Percentiles rank a stretch among this genome's conserved stretches.
These are phyloP conservation scores for Oxytorus armatus DNA, from an alignment of 2,888 invertebrate species.

Conservation along the genomic window DNA sequence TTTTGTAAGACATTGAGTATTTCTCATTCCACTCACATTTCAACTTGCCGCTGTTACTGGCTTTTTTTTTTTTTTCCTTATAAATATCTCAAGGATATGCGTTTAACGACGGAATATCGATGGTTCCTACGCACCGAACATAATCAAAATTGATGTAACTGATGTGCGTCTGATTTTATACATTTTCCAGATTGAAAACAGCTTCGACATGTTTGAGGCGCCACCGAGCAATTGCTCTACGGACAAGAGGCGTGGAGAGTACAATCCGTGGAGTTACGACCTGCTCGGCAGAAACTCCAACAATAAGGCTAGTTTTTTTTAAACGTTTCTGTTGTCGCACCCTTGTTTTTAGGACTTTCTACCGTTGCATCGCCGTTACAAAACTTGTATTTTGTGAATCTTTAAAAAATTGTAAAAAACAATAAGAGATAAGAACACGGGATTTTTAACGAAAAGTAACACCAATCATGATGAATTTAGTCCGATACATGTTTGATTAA, in stretches of 20 bases:
- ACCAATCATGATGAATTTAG: too few relatives aligned
- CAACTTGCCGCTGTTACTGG: too few relatives aligned
- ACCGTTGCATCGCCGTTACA: too few relatives aligned
- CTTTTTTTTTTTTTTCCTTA: background rate
- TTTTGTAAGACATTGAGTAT: background rate
- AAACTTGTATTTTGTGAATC: too few relatives aligned
- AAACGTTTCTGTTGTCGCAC: too few relatives aligned
- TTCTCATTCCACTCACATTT: background rate
- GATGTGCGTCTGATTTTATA: background rate
- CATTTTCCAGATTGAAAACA: slow-evolving; percentile 75
- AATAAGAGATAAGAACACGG: too few relatives aligned
- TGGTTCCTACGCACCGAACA: too few relatives aligned
- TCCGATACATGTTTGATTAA: too few relatives aligned
- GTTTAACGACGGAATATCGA: background rate
- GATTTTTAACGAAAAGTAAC: too few relatives aligned
- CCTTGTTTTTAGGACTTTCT: too few relatives aligned
- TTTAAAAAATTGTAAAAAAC: too few relatives aligned
- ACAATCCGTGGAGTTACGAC: slow-evolving; percentile 81
- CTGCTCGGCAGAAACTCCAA: slow-evolving; percentile 75
- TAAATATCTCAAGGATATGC: background rate
- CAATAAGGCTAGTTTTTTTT: slow-evolving; percentile 71
- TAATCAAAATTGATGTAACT: too few relatives aligned
- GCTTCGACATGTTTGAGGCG: slow-evolving; percentile 80
- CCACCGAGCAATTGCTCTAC: slow-evolving; percentile 77
- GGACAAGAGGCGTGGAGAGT: slow-evolving; percentile 77